phyloP scores from a whole-genome alignment of 2,888 invertebrate genomes.

The Synanthedon formicaeformis region DNA sequence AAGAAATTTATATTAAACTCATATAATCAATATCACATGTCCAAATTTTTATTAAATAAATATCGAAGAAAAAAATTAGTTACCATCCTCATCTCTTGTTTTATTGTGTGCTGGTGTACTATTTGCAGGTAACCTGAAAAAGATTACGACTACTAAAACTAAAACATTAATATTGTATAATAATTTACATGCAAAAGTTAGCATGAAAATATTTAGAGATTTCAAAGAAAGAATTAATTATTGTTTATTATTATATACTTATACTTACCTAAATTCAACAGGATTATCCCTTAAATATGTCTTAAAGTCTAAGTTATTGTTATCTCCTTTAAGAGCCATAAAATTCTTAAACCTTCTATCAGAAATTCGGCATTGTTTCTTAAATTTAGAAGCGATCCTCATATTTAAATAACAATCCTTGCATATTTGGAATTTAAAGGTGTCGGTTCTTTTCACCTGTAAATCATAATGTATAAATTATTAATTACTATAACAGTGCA shows the following conservation, averaged over 20 bases:
- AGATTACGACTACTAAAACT: too few relatives aligned
- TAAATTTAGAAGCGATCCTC: constrained; percentile 53
- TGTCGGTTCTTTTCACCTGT: constrained; percentile 53
- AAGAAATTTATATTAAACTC: too few relatives aligned
- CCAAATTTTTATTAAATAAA: too few relatives aligned
- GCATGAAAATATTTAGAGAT: too few relatives aligned
- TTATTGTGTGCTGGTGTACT: constrained; percentile 39
- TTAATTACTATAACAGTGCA: too few relatives aligned
- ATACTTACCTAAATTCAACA: constrained; percentile 33
- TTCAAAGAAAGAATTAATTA: too few relatives aligned
- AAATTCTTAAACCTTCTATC: constrained; percentile 48
- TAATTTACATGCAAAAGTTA: too few relatives aligned
- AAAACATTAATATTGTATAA: too few relatives aligned
- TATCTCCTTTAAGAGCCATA: constrained; percentile 32
- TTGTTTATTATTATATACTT: too few relatives aligned
- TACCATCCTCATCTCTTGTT: constrained; percentile 52
- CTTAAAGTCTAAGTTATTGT: constrained; percentile 33
- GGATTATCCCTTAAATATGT: constrained; percentile 42
- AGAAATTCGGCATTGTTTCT: constrained; percentile 51
- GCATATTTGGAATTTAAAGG: constrained; percentile 53
- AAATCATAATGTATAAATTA: not conserved
- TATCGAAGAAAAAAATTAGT: constrained; percentile 1
- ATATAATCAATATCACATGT: too few relatives aligned
- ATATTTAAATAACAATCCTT: constrained; percentile 48
- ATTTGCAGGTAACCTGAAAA: constrained; percentile 37